A percentile compares a stretch with the other conserved stretches of the same genome.
Conservation (phyloP, 2,888 invertebrate species). For the Sphinx pinastri region DNA sequence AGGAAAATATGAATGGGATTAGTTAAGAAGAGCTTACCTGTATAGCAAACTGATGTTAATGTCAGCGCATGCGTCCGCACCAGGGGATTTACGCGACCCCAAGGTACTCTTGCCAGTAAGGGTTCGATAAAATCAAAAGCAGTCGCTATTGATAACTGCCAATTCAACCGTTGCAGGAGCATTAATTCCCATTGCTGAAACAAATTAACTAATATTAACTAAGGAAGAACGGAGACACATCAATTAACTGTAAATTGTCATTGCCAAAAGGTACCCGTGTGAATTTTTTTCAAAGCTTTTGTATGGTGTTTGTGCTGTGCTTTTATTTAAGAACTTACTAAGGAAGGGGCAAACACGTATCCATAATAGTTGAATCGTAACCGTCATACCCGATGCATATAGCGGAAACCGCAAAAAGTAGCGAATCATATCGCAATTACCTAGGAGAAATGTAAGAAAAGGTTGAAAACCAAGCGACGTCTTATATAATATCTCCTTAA, state of each 20-base stretch:
- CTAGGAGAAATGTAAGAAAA: slow-evolving; percentile 26
- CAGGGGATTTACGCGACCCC: slow-evolving; percentile 84
- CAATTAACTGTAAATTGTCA: slow-evolving; percentile 33
- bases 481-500: not conserved
- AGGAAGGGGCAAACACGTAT: slow-evolving; percentile 61
- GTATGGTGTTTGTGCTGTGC: slow-evolving; percentile 42
- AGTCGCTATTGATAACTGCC: slow-evolving; percentile 91
- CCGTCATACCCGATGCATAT: slow-evolving; percentile 77
- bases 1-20: not conserved
- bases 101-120: slow-evolving; percentile 86
- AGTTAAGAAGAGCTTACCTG: slow-evolving; percentile 83
- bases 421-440: slow-evolving; percentile 70
- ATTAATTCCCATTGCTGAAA: slow-evolving; percentile 92
- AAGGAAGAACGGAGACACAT: slow-evolving; percentile 9
- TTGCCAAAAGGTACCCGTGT: slow-evolving; percentile 59
- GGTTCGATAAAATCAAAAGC: slow-evolving; percentile 93
- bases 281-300: slow-evolving; percentile 51
- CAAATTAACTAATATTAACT: slow-evolving; percentile 48
- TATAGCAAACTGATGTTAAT: slow-evolving; percentile 90
- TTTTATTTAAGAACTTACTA: slow-evolving; percentile 47
- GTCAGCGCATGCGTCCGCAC: slow-evolving; percentile 90
- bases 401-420: slow-evolving; percentile 82
- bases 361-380: slow-evolving; percentile 73
- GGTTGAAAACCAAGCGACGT: not conserved
- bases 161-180: slow-evolving; percentile 89